Percentiles rank a stretch among this genome's conserved stretches.
These are phyloP conservation scores for Pristionchus entomophagus DNA, from an alignment of 2,888 invertebrate genomes.

Conservation along the genomic window DNA sequence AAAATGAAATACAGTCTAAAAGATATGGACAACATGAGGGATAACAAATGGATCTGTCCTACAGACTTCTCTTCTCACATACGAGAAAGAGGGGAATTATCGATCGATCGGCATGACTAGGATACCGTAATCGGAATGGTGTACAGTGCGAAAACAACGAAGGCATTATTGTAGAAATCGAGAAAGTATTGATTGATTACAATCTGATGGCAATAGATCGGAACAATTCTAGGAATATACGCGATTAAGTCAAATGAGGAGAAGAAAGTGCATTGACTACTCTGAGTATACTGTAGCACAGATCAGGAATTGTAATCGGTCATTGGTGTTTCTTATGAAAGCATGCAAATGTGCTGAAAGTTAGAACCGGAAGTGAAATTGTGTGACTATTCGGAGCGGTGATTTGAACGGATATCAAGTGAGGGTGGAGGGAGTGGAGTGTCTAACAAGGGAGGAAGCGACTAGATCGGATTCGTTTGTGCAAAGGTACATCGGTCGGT, in stretches of 20 bases:
- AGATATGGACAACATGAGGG: background rate
- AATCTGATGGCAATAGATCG: background rate
- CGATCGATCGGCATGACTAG: background rate
- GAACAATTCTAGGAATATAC: background rate
- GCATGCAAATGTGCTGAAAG: background rate
- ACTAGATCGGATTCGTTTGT: background rate
- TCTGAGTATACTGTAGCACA: background rate
- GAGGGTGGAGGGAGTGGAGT: background rate
- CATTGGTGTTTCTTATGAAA: background rate
- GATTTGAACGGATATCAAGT: background rate
- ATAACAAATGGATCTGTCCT: background rate
- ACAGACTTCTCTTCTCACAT: background rate
- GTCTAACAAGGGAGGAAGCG: background rate
- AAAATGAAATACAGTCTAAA: too few relatives aligned
- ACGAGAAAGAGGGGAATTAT: background rate
- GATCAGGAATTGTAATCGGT: background rate
- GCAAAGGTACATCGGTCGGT: background rate
- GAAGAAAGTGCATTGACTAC: background rate
- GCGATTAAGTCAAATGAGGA: background rate
- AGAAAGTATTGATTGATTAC: background rate
- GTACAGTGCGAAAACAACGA: background rate
- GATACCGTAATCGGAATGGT: background rate
- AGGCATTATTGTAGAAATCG: background rate
- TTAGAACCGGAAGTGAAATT: background rate
- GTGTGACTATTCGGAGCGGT: constrained; percentile 18